A percentile compares a stretch with the other conserved stretches of the same genome.
phyloP scores from a whole-genome alignment of 2,113 vertebrate genomes.

The Eptesicus fuscus region DNA sequence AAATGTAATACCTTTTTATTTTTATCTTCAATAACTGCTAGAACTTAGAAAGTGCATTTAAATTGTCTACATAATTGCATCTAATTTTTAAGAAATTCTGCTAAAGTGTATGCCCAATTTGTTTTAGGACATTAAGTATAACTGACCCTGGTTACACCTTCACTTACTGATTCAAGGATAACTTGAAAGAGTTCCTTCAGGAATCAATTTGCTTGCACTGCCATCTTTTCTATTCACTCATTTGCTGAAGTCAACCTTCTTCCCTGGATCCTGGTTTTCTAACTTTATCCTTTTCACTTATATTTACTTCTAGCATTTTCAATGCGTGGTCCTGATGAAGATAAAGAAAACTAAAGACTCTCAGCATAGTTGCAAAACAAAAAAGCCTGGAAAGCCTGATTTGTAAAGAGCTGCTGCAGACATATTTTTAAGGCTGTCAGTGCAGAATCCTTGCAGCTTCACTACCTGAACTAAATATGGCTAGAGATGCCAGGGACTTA shows the following conservation, averaged over 20 bases:
- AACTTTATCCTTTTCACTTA: constrained; percentile 15
- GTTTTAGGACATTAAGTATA: not conserved
- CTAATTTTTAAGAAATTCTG: not conserved
- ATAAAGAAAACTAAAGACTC: not conserved
- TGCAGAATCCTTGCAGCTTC: not conserved
- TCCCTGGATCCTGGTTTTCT: not conserved
- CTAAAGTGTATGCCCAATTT: not conserved
- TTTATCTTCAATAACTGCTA: not conserved
- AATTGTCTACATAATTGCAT: not conserved
- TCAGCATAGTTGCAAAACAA: constrained; percentile 21
- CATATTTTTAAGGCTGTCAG: not conserved
- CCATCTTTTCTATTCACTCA: not conserved
- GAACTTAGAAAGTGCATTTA: not conserved
- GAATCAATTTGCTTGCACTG: not conserved
- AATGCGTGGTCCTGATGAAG: not conserved
- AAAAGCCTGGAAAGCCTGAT: not conserved
- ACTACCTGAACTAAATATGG: not conserved
- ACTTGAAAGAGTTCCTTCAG: not conserved
- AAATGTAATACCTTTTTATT: not conserved
- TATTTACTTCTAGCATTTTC: not conserved
- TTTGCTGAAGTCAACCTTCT: not conserved
- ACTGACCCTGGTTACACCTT: not conserved
- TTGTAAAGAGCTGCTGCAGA: not conserved
- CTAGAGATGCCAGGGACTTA: not conserved
- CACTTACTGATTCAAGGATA: not conserved